phyloP scores from a whole-genome alignment of 2,888 invertebrate species.

The Nemapogon koenigi region DNA sequence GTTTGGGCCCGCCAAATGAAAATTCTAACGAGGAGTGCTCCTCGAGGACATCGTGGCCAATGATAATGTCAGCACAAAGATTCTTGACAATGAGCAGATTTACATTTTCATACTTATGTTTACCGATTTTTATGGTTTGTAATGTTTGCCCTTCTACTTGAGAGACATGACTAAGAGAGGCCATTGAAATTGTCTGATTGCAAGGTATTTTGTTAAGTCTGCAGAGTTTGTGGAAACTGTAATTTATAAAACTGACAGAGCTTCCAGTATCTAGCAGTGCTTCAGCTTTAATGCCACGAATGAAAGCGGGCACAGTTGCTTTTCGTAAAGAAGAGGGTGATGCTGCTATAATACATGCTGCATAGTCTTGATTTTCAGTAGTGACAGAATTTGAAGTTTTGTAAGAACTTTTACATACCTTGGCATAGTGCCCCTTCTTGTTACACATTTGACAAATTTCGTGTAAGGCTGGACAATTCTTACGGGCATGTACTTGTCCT shows the following conservation, averaged over 20 bases:
- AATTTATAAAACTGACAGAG: not conserved
- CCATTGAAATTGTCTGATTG: not conserved
- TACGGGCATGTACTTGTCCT: slow-evolving; percentile 5
- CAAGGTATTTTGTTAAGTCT: not conserved
- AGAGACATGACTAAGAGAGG: not conserved
- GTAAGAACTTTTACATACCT: slow-evolving; percentile 1
- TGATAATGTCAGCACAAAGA: not conserved
- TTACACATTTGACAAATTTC: slow-evolving; percentile 3
- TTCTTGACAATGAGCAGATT: not conserved
- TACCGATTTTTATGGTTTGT: not conserved
- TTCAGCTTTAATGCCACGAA: not conserved
- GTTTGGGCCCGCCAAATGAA: too few relatives aligned
- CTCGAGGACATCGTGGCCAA: not conserved
- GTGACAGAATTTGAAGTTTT: not conserved
- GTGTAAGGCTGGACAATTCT: slow-evolving; percentile 2
- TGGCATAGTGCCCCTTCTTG: slow-evolving; percentile 2
- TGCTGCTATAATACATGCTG: not conserved
- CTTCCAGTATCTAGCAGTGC: not conserved
- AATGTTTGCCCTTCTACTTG: not conserved
- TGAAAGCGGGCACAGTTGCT: not conserved
- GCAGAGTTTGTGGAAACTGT: not conserved
- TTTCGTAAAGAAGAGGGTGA: not conserved
- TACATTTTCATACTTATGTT: not conserved
- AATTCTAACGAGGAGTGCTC: not conserved
- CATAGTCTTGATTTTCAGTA: slow-evolving; percentile 12